Conservation (phyloP, 1,140 invertebrate species). For the Neoseiulus cucumeris region DNA sequence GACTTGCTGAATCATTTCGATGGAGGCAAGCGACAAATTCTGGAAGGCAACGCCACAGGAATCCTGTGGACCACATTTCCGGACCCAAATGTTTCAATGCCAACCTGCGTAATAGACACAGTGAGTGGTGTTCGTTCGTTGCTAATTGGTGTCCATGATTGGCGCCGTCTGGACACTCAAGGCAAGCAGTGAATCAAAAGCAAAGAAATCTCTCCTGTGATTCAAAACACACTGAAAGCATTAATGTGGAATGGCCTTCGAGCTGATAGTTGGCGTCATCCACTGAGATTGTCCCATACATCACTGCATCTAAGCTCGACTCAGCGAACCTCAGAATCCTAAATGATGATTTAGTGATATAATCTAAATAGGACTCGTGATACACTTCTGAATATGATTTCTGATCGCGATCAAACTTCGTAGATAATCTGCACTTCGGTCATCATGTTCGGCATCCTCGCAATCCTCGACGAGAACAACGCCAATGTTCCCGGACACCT, state of each 20-base stretch:
- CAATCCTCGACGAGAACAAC: conserved; percentile 35
- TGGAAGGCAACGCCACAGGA: conserved; percentile 27
- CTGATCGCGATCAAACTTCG: too few species aligned
- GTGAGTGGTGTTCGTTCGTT: conserved; percentile 21
- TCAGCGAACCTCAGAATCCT: too few species aligned
- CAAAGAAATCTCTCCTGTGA: background rate
- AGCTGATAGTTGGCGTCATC: too few species aligned
- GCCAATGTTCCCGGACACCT: conserved; percentile 28
- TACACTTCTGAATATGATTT: too few species aligned
- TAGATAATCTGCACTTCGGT: conserved; percentile 38
- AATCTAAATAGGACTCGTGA: too few species aligned
- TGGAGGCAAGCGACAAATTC: conserved; percentile 24
- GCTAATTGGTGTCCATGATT: background rate
- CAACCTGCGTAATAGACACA: conserved; percentile 32
- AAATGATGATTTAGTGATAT: too few species aligned
- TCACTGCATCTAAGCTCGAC: too few species aligned
- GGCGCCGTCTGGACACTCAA: background rate
- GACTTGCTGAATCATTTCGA: conserved; percentile 28
- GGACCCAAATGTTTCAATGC: conserved; percentile 26
- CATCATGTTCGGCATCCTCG: conserved; percentile 33
- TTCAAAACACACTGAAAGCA: too few species aligned
- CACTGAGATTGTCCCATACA: too few species aligned
- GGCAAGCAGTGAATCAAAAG: background rate
- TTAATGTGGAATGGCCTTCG: too few species aligned
- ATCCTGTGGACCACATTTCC: conserved; percentile 40